Percentiles rank a stretch among this genome's conserved stretches.
Evolutionary conservation across 23 tunicate species (phyloP).

Genomic region (Corella eumyota): DNA sequence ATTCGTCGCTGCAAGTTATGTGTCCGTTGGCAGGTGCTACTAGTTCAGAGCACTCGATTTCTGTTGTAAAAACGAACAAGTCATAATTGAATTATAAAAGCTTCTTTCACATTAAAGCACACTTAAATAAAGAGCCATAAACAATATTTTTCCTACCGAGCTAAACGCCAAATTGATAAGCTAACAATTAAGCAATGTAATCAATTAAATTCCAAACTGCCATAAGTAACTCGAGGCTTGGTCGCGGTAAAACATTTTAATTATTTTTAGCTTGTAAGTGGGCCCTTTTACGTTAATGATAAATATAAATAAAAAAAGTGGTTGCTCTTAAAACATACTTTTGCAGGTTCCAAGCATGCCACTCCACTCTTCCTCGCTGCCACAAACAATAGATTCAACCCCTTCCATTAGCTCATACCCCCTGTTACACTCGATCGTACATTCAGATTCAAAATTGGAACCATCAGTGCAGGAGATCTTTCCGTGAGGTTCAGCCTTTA

Average conservation of each 20-base stretch:
- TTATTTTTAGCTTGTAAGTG: too few relatives aligned
- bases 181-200: too few relatives aligned
- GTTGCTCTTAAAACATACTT: too few relatives aligned
- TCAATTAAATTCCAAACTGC: too few relatives aligned
- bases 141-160: too few relatives aligned
- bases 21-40: slow-evolving; percentile 27
- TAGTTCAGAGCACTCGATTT: slow-evolving; percentile 29
- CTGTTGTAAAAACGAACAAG: slow-evolving; percentile 7
- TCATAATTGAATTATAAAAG: neutral
- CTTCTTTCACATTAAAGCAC: neutral
- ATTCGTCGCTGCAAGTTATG: slow-evolving; percentile 31
- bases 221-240: too few relatives aligned
- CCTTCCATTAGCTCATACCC: slow-evolving; percentile 50
- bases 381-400: slow-evolving; percentile 19
- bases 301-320: too few relatives aligned
- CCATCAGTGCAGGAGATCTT: slow-evolving; percentile 36
- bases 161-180: too few relatives aligned
- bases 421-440: slow-evolving; percentile 39
- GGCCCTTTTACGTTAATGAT: too few relatives aligned
- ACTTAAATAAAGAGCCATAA: neutral
- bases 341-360: slow-evolving; percentile 29
- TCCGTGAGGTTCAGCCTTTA: slow-evolving; percentile 38
- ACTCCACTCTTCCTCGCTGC: slow-evolving; percentile 31
- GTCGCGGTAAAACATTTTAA: too few relatives aligned
- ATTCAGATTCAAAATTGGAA: slow-evolving; percentile 30